Percentiles rank a stretch among this genome's conserved stretches.
phyloP scores from a whole-genome alignment of 2,797 vertebrate species.

The Enteromius mattozi region DNA sequence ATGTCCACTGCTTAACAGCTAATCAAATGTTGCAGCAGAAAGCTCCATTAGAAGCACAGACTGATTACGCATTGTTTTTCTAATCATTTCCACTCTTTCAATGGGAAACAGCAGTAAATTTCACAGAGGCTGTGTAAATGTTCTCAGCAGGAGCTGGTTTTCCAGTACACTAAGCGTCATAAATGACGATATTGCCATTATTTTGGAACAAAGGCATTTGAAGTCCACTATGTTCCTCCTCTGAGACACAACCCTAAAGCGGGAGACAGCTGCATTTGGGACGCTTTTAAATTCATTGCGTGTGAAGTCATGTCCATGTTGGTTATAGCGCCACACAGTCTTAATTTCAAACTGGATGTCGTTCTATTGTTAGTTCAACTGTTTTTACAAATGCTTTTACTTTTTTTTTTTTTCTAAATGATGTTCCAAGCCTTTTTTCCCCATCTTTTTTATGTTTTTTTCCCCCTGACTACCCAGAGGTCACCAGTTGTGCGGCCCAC shows the following conservation, averaged over 20 bases:
- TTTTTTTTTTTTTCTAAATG: slow-evolving; percentile 68
- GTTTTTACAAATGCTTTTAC: slow-evolving; percentile 67
- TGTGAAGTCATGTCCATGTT: slow-evolving; percentile 77
- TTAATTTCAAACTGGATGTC: slow-evolving; percentile 48
- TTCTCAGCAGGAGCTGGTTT: slow-evolving; percentile 1
- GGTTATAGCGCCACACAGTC: slow-evolving; percentile 44
- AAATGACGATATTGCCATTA: slow-evolving; percentile 28
- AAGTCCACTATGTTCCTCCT: slow-evolving; percentile 41
- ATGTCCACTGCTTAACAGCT: slow-evolving; percentile 20
- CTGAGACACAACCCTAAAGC: slow-evolving; percentile 15
- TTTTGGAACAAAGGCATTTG: slow-evolving; percentile 15
- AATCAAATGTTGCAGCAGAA: slow-evolving; percentile 46
- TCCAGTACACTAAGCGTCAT: neutral
- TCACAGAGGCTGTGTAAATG: slow-evolving; percentile 47
- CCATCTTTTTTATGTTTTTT: slow-evolving; percentile 30
- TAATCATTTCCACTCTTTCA: slow-evolving; percentile 25
- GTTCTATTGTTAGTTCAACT: slow-evolving; percentile 47
- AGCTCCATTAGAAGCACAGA: slow-evolving; percentile 1
- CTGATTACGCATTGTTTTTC: neutral
- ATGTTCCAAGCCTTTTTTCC: slow-evolving; percentile 66
- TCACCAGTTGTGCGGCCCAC: slow-evolving; percentile 52
- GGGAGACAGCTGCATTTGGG: slow-evolving; percentile 75
- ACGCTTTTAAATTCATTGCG: slow-evolving; percentile 78
- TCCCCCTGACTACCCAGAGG: slow-evolving; percentile 42
- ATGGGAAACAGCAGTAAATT: slow-evolving; percentile 28